phyloP scores from a whole-genome alignment of 2,797 vertebrate species.

The Otus scops region DNA sequence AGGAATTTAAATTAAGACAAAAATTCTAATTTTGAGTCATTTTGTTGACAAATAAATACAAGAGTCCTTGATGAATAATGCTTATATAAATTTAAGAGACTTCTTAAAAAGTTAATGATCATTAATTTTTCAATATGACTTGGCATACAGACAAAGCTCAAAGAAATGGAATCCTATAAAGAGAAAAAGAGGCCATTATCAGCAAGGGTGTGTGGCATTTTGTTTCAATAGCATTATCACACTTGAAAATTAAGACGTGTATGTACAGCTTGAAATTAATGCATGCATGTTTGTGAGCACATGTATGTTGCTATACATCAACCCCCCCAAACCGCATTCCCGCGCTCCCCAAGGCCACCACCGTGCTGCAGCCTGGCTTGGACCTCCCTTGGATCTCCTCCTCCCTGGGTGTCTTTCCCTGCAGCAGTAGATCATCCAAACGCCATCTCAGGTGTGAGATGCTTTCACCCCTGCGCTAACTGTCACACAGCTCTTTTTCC shows the following conservation, averaged over 20 bases:
- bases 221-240: not conserved
- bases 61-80: not conserved
- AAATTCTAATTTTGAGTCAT: not conserved
- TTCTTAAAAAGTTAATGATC: not conserved
- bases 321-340: fast-evolving
- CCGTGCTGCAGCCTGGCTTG: not conserved
- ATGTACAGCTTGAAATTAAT: not conserved
- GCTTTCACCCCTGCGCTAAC: not conserved
- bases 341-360: not conserved
- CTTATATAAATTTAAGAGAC: not conserved
- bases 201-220: not conserved
- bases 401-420: not conserved
- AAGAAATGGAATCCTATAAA: not conserved
- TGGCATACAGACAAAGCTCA: not conserved
- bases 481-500: not conserved
- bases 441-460: not conserved
- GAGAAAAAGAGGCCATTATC: not conserved
- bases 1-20: not conserved
- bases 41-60: not conserved
- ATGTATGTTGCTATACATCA: not conserved
- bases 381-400: fast-evolving
- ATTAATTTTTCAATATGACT: not conserved
- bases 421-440: not conserved
- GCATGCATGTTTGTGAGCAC: not conserved
- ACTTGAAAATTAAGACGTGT: not conserved